Percentiles rank a stretch among this genome's conserved stretches.
Conservation (phyloP, 2,888 invertebrate species). For the Mesorhabditis spiculigera region DNA sequence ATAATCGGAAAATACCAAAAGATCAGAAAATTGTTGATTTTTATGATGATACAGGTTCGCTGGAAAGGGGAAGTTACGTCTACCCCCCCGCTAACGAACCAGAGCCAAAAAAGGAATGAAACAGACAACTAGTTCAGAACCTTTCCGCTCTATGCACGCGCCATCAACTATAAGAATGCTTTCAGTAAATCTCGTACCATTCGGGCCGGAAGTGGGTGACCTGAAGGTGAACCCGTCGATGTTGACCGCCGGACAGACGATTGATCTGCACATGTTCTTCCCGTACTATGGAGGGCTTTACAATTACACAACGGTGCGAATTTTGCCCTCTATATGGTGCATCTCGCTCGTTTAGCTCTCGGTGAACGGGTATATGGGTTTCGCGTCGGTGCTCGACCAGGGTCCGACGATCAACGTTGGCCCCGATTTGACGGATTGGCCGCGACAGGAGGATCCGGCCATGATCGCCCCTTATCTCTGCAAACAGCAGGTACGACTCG, state of each 20-base stretch:
- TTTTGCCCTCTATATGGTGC: not conserved
- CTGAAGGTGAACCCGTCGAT: constrained; percentile 51
- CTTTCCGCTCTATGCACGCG: too few relatives aligned
- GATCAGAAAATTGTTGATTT: too few relatives aligned
- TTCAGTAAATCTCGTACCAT: constrained; percentile 50
- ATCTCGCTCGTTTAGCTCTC: constrained; percentile 33
- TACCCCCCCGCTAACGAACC: too few relatives aligned
- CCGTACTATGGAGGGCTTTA: constrained; percentile 56
- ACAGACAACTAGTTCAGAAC: too few relatives aligned
- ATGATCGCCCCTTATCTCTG: constrained; percentile 58
- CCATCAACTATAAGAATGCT: too few relatives aligned
- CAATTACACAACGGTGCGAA: constrained; percentile 54
- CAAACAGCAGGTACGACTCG: constrained; percentile 44
- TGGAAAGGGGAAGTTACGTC: too few relatives aligned
- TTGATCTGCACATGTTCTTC: constrained; percentile 56
- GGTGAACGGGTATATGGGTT: constrained; percentile 56
- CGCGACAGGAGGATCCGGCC: constrained; percentile 55
- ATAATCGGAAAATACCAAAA: too few relatives aligned
- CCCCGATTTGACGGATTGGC: constrained; percentile 55
- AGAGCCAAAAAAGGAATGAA: too few relatives aligned
- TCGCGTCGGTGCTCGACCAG: constrained; percentile 56
- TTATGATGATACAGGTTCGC: too few relatives aligned
- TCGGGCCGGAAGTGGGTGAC: constrained; percentile 55
- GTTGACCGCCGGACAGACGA: constrained; percentile 54
- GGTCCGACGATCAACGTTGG: constrained; percentile 58